Evolutionary conservation across 2,888 invertebrate genomes (phyloP).

Genomic region (Cephus runcator): DNA sequence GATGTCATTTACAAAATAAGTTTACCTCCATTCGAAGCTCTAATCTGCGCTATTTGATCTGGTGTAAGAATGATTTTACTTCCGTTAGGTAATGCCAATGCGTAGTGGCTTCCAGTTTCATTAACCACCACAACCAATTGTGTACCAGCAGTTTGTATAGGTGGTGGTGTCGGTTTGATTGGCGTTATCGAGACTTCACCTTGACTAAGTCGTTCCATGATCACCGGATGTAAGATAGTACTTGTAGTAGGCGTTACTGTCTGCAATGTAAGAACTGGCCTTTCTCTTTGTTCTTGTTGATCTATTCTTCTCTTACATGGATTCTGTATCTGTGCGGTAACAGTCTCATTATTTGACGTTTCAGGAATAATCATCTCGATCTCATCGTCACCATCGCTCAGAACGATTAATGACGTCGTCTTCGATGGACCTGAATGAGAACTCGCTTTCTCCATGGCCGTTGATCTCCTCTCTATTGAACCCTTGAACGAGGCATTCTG

Average conservation of each 20-base stretch:
- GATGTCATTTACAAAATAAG: conserved; percentile 45
- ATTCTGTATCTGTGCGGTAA: conserved; percentile 6
- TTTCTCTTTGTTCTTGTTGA: conserved; percentile 18
- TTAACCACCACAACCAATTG: conserved; percentile 61
- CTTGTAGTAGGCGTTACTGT: conserved; percentile 29
- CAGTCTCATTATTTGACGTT: conserved; percentile 22
- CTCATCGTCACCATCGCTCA: conserved; percentile 62
- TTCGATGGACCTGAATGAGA: conserved; percentile 26
- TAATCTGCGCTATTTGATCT: conserved; percentile 62
- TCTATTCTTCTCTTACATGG: background rate
- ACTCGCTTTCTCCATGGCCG: background rate
- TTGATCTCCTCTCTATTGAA: background rate
- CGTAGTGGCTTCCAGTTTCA: conserved; percentile 62
- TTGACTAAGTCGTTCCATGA: conserved; percentile 58
- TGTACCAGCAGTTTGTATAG: conserved; percentile 32
- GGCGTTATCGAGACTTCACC: conserved; percentile 61
- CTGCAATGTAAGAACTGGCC: conserved; percentile 38
- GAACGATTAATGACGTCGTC: conserved; percentile 55
- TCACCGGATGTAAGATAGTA: conserved; percentile 48
- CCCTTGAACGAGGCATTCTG: background rate
- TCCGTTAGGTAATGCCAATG: conserved; percentile 61
- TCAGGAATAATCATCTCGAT: conserved; percentile 60
- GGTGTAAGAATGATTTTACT: conserved; percentile 62
- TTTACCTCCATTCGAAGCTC: conserved; percentile 63
- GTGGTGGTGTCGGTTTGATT: conserved; percentile 42